A percentile compares a stretch with the other conserved stretches of the same genome.
These are phyloP conservation scores for Nysson spinosus DNA, from an alignment of 2,888 invertebrate genomes.

Conservation along the genomic window DNA sequence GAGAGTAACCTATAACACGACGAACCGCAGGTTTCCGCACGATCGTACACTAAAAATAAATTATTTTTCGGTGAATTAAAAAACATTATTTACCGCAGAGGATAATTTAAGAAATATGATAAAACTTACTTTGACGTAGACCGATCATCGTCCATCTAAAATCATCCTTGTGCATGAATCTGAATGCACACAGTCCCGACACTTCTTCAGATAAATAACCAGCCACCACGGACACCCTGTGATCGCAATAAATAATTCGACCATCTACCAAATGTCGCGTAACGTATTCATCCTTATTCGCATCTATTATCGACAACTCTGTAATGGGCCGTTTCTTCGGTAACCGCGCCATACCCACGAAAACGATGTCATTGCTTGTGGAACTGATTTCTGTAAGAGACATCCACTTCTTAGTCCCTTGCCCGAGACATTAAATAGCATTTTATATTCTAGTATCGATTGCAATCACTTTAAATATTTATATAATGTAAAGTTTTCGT, in stretches of 20 bases:
- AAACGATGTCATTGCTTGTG: slow-evolving; percentile 77
- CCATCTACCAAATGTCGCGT: slow-evolving; percentile 94
- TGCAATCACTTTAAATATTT: too few relatives aligned
- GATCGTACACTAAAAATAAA: slow-evolving; percentile 86
- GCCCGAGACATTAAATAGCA: background rate
- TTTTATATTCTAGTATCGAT: too few relatives aligned
- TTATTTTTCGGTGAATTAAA: background rate
- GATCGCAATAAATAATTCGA: slow-evolving; percentile 92
- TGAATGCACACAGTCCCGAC: slow-evolving; percentile 91
- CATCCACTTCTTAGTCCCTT: too few relatives aligned
- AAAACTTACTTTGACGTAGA: slow-evolving; percentile 85
- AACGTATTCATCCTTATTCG: slow-evolving; percentile 90
- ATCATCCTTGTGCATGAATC: slow-evolving; percentile 93
- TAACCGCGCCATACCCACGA: slow-evolving; percentile 86
- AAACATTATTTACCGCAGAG: too few relatives aligned
- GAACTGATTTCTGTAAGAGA: slow-evolving; percentile 51
- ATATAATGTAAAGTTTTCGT: too few relatives aligned
- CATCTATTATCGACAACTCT: slow-evolving; percentile 82
- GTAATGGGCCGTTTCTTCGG: slow-evolving; percentile 85
- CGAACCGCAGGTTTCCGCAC: slow-evolving; percentile 88
- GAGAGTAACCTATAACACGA: slow-evolving; percentile 92
- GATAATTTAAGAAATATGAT: background rate
- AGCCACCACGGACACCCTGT: slow-evolving; percentile 91
- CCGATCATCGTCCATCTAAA: slow-evolving; percentile 93
- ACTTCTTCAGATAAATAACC: slow-evolving; percentile 95